Conservation (phyloP, 2,888 invertebrate genomes). For the Dynastes tityus region DNA sequence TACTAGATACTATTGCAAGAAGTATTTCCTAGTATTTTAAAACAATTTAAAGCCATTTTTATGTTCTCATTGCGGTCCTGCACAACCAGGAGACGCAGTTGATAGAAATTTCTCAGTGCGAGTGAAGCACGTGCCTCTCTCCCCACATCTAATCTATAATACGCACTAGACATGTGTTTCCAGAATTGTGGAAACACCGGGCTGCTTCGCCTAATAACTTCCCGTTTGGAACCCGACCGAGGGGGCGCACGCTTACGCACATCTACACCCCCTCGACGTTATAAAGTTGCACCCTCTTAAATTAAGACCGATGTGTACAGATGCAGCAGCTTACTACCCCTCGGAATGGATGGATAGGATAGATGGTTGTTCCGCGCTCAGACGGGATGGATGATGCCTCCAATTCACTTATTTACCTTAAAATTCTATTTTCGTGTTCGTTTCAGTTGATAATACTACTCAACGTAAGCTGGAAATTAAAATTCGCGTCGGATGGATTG, state of each 20-base stretch:
- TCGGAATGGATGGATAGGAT: not conserved
- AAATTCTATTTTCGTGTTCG: constrained; percentile 27
- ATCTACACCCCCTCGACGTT: constrained; percentile 10
- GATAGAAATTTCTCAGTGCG: constrained; percentile 30
- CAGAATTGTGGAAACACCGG: constrained; percentile 48
- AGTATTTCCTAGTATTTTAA: too few species aligned
- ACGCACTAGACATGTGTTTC: constrained; percentile 40
- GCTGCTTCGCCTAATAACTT: constrained; percentile 38
- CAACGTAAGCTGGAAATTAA: not conserved
- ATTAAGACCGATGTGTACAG: constrained; percentile 22
- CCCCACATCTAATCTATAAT: not conserved
- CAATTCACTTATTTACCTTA: constrained; percentile 14
- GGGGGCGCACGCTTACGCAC: constrained; percentile 26
- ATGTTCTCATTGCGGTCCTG: not conserved
- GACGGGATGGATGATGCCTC: not conserved
- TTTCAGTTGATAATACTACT: not conserved
- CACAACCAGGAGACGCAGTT: constrained; percentile 8
- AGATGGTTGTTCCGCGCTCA: constrained; percentile 9
- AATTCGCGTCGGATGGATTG: constrained; percentile 25
- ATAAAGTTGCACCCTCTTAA: constrained; percentile 29
- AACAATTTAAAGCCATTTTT: not conserved
- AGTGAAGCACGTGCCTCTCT: constrained; percentile 21
- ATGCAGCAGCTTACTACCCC: constrained; percentile 20
- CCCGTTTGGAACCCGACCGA: constrained; percentile 22
- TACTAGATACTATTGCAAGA: too few species aligned